These are phyloP conservation scores for Coregonus ussuriensis DNA, from an alignment of 2,797 vertebrate genomes.

Conservation along the genomic window DNA sequence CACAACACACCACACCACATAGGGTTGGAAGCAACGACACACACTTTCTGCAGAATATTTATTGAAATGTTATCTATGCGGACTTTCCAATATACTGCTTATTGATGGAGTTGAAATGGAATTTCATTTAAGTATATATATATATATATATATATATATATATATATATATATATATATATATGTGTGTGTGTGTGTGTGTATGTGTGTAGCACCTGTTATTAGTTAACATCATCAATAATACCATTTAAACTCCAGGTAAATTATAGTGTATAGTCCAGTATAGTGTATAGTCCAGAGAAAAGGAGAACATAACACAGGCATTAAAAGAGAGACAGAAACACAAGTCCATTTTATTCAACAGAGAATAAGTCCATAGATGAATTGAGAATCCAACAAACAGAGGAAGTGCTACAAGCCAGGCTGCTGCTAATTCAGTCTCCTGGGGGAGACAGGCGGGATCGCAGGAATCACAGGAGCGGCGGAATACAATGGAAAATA, in stretches of 20 bases:
- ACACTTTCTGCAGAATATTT: neutral
- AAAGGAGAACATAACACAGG: conserved; percentile 50
- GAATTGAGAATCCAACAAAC: conserved; percentile 50
- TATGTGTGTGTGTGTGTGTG: too few species aligned
- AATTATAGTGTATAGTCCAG: neutral
- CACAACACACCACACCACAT: conserved; percentile 32
- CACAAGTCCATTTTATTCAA: conserved; percentile 63
- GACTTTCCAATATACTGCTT: neutral
- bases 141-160: too few species aligned
- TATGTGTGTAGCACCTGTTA: neutral
- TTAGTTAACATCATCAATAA: neutral
- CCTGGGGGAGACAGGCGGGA: conserved; percentile 20
- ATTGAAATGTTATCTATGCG: neutral
- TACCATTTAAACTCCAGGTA: neutral
- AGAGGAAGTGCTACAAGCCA: conserved; percentile 51
- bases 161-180: too few species aligned
- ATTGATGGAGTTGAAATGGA: neutral
- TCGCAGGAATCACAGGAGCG: conserved; percentile 44
- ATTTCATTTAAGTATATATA: neutral
- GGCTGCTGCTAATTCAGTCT: conserved; percentile 25
- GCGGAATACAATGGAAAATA: conserved; percentile 20
- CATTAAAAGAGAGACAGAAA: conserved; percentile 58
- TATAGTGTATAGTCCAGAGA: conserved; percentile 30
- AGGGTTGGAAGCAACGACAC: neutral
- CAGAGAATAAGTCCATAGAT: conserved; percentile 44